These are phyloP conservation scores for Ancistrus triradiatus DNA, from an alignment of 2,113 vertebrate species.

Conservation along the genomic window DNA sequence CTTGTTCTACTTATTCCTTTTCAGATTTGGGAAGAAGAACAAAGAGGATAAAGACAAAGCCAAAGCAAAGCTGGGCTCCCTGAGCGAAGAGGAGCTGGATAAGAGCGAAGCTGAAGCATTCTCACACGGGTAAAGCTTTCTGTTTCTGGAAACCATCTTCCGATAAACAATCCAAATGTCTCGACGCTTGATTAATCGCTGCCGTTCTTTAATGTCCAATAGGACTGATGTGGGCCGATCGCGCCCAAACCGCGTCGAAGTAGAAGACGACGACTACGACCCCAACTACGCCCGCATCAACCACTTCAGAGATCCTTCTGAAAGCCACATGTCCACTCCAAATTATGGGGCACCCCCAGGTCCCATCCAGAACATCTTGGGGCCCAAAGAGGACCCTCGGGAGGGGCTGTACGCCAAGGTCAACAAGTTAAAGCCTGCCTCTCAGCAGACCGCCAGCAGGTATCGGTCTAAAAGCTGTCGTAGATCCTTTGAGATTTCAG, in stretches of 20 bases:
- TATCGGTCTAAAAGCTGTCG: too few species aligned
- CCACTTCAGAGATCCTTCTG: conserved; percentile 80
- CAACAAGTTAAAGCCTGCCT: conserved; percentile 78
- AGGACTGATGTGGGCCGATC: conserved; percentile 65
- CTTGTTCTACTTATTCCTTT: too few species aligned
- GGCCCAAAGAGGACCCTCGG: conserved; percentile 72
- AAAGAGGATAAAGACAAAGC: conserved; percentile 78
- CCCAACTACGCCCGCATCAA: conserved; percentile 89
- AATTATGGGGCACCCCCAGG: conserved; percentile 46
- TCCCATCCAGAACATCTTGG: conserved; percentile 50
- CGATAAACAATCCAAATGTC: too few species aligned
- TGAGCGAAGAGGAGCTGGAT: conserved; percentile 82
- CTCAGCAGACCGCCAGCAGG: conserved; percentile 69
- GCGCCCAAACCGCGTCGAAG: conserved; percentile 48
- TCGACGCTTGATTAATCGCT: too few species aligned
- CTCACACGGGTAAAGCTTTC: not conserved
- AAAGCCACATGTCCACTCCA: conserved; percentile 62
- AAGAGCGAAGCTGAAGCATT: conserved; percentile 63
- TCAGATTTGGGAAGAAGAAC: conserved; percentile 91
- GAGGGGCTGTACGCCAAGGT: conserved; percentile 90
- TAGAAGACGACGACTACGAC: conserved; percentile 86
- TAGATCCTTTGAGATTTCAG: too few species aligned
- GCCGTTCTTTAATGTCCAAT: not conserved
- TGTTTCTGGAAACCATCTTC: too few species aligned
- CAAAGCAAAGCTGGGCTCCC: conserved; percentile 65